Percentiles rank a stretch among this genome's conserved stretches.
These are phyloP conservation scores for Aphidoletes aphidimyza DNA, from an alignment of 2,888 invertebrate genomes.

Conservation along the genomic window DNA sequence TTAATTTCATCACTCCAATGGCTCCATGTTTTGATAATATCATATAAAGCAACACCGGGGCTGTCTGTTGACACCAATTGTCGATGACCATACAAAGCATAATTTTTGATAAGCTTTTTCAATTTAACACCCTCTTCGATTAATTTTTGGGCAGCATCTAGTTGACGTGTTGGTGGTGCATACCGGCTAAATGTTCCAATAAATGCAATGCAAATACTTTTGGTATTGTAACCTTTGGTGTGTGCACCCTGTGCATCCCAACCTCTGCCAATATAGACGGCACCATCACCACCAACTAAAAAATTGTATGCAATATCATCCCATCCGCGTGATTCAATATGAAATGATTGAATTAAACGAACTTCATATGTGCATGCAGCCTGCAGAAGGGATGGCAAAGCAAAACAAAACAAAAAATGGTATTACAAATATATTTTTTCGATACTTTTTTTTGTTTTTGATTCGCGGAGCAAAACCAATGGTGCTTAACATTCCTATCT, in stretches of 20 bases:
- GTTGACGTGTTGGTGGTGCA: conserved; percentile 68
- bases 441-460: conserved; percentile 55
- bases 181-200: conserved; percentile 75
- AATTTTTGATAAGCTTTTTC: conserved; percentile 73
- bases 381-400: conserved; percentile 61
- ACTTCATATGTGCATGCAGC: conserved; percentile 71
- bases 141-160: conserved; percentile 72
- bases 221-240: conserved; percentile 69
- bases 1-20: conserved; percentile 66
- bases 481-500: too few species aligned
- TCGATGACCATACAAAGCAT: conserved; percentile 75
- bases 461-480: too few species aligned
- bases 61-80: conserved; percentile 75
- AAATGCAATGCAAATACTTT: conserved; percentile 77
- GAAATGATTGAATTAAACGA: conserved; percentile 74
- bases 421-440: too few species aligned
- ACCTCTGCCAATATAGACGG: conserved; percentile 77
- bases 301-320: conserved; percentile 77
- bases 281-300: conserved; percentile 80
- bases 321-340: conserved; percentile 74
- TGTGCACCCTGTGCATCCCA: conserved; percentile 81
- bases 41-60: conserved; percentile 74
- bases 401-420: neutral
- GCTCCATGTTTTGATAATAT: conserved; percentile 75
- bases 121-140: conserved; percentile 72